phyloP scores from a whole-genome alignment of 2,888 invertebrate species.

The Stenodera caucasica region DNA sequence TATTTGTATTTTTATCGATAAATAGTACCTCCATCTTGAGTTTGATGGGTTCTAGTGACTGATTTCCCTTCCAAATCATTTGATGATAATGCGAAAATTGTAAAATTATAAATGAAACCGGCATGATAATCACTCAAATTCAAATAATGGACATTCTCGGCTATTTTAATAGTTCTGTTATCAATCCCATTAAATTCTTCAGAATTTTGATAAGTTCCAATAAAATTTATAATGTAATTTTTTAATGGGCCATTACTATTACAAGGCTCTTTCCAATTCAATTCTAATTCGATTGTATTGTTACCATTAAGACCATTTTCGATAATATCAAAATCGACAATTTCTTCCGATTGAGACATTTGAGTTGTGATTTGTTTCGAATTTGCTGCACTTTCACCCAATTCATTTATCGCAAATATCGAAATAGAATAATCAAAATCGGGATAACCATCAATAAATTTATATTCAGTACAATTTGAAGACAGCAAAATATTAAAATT shows the following conservation, averaged over 20 bases:
- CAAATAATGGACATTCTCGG: background rate
- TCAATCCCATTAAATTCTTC: background rate
- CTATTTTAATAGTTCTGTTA: background rate
- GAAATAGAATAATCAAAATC: conserved; percentile 24
- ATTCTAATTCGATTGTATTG: conserved; percentile 20
- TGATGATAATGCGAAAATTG: background rate
- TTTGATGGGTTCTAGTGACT: background rate
- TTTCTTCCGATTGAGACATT: conserved; percentile 13
- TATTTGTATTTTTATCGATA: conserved; percentile 12
- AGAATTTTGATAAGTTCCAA: conserved; percentile 18
- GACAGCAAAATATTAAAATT: background rate
- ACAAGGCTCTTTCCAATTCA: conserved; percentile 39
- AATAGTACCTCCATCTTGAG: conserved; percentile 29
- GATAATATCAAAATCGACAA: conserved; percentile 2
- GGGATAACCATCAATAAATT: conserved; percentile 11
- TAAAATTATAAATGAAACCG: conserved; percentile 10
- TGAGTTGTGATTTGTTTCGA: conserved; percentile 10
- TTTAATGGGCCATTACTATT: conserved; percentile 37
- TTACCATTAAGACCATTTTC: background rate
- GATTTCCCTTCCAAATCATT: background rate
- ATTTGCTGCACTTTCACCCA: conserved; percentile 22
- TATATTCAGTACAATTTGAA: background rate
- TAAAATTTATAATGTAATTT: conserved; percentile 27
- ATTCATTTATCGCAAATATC: conserved; percentile 18
- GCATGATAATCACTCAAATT: background rate